Percentiles rank a stretch among this genome's conserved stretches.
Evolutionary conservation across 2,113 vertebrate species (phyloP).

Genomic region (Corvus cornix): DNA sequence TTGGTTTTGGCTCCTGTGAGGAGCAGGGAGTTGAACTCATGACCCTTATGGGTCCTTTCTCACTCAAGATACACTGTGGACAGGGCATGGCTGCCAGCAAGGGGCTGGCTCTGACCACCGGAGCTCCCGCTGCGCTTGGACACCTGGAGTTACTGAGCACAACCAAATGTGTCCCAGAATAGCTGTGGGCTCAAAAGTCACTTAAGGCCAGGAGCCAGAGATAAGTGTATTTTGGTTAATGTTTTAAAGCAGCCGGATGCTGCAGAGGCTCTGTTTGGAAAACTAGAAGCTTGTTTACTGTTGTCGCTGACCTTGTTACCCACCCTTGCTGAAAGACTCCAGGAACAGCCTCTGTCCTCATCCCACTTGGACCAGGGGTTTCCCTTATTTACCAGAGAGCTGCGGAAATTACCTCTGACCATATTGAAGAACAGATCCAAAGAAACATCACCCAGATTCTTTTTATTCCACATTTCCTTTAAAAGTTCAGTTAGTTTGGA

Average conservation of each 20-base stretch:
- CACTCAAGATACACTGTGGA: fast-evolving
- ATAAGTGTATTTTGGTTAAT: neutral
- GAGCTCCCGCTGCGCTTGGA: neutral
- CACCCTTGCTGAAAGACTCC: neutral
- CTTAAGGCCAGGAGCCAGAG: neutral
- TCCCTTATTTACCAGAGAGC: neutral
- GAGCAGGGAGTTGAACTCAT: neutral
- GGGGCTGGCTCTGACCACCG: neutral
- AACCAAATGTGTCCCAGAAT: neutral
- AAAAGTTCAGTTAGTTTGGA: fast-evolving
- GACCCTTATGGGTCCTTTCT: neutral
- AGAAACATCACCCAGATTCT: too few species aligned
- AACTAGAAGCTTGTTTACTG: neutral
- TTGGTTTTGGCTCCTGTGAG: neutral
- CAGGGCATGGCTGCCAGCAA: neutral
- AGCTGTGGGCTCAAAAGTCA: neutral
- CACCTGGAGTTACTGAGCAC: neutral
- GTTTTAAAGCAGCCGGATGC: neutral
- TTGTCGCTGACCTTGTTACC: neutral
- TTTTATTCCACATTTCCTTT: too few species aligned
- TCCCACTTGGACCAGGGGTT: neutral
- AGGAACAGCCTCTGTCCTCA: neutral
- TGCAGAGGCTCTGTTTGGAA: neutral
- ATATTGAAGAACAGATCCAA: neutral
- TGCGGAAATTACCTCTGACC: neutral